Conservation (phyloP, 2,113 vertebrate genomes). For the Eptesicus fuscus region DNA sequence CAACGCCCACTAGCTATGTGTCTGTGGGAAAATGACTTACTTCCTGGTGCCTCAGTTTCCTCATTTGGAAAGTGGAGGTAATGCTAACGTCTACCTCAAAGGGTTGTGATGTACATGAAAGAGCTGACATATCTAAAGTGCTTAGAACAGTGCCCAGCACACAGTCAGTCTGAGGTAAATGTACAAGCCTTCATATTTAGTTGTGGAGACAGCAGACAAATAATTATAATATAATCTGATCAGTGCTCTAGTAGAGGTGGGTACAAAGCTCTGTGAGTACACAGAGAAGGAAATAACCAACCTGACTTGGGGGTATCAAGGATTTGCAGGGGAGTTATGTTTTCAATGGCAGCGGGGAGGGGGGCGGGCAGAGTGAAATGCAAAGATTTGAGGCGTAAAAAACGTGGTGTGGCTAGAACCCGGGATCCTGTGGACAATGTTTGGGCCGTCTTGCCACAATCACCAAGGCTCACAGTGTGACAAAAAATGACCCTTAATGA, state of each 20-base stretch:
- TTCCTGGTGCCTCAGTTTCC: not conserved
- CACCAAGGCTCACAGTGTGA: not conserved
- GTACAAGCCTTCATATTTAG: not conserved
- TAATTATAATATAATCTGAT: not conserved
- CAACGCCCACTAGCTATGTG: not conserved
- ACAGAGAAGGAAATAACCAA: not conserved
- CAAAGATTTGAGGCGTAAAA: not conserved
- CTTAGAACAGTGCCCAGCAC: not conserved
- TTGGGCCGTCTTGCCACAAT: not conserved
- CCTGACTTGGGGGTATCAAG: not conserved
- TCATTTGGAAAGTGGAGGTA: not conserved
- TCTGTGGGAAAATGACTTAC: not conserved
- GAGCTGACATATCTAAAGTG: not conserved
- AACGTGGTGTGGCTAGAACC: not conserved
- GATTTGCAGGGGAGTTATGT: not conserved
- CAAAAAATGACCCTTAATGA: not conserved
- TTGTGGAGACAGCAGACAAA: not conserved
- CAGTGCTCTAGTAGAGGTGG: not conserved
- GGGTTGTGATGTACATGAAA: not conserved
- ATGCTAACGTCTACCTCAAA: not conserved
- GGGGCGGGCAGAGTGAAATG: not conserved
- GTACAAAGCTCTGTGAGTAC: not conserved
- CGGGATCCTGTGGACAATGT: not conserved
- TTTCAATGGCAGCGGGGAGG: not conserved
- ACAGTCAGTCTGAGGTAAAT: not conserved